Conservation (phyloP, 2,113 vertebrate genomes). For the Antigone vipio region DNA sequence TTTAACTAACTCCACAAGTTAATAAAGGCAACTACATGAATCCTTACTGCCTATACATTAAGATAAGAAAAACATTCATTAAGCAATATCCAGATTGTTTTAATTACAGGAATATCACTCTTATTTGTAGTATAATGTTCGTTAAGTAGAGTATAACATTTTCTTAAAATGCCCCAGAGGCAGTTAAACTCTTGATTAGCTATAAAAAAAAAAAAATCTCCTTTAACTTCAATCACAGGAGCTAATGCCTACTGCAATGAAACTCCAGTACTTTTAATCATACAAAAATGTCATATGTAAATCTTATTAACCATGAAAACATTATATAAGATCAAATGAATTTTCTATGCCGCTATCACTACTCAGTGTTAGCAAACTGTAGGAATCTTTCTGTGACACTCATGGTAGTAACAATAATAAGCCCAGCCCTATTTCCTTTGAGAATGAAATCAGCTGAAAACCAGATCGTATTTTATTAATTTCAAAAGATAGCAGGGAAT, state of each 20-base stretch:
- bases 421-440: neutral
- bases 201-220: slow-evolving; percentile 60
- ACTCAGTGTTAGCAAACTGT: neutral
- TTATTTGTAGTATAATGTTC: slow-evolving; percentile 67
- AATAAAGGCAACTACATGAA: slow-evolving; percentile 69
- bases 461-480: neutral
- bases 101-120: slow-evolving; percentile 77
- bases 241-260: slow-evolving; percentile 68
- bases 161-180: slow-evolving; percentile 78
- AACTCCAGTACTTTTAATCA: slow-evolving; percentile 52
- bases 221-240: slow-evolving; percentile 70
- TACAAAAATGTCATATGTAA: slow-evolving; percentile 52
- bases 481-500: neutral
- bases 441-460: neutral
- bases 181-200: slow-evolving; percentile 77
- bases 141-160: slow-evolving; percentile 73
- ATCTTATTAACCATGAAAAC: slow-evolving; percentile 54
- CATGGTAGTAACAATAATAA: slow-evolving; percentile 3
- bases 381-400: neutral
- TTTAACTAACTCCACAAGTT: slow-evolving; percentile 69
- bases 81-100: slow-evolving; percentile 72
- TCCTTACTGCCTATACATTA: slow-evolving; percentile 59
- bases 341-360: neutral
- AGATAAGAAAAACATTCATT: slow-evolving; percentile 72
- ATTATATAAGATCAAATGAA: slow-evolving; percentile 41